Evolutionary conservation across 2,797 vertebrate species (phyloP).

Genomic region (Halcyon chelicuti): DNA sequence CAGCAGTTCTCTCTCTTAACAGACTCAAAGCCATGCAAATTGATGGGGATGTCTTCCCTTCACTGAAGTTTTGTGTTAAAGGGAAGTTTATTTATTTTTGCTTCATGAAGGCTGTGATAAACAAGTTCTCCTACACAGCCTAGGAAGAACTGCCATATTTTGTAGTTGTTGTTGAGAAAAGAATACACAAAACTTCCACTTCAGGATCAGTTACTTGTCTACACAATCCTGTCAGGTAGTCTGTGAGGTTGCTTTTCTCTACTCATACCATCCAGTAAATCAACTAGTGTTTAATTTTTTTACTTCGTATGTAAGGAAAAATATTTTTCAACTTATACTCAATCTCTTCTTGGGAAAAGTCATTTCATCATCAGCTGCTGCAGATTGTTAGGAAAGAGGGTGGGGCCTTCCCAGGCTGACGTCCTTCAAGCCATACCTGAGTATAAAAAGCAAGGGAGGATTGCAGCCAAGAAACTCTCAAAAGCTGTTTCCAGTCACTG

Average conservation of each 20-base stretch:
- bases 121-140: neutral
- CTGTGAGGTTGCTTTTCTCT: neutral
- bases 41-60: neutral
- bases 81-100: neutral
- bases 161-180: neutral
- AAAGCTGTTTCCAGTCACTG: neutral
- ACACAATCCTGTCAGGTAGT: neutral
- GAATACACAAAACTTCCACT: neutral
- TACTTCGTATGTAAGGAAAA: accelerated
- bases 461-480: conserved; percentile 17
- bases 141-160: neutral
- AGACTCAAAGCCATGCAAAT: neutral
- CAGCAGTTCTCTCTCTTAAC: neutral
- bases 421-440: neutral
- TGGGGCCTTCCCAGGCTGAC: conserved; percentile 42
- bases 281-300: neutral
- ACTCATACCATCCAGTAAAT: neutral
- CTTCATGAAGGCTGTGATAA: neutral
- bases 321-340: neutral
- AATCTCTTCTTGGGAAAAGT: conserved; percentile 41
- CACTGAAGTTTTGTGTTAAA: neutral
- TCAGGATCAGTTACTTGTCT: neutral
- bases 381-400: conserved; percentile 41
- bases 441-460: conserved; percentile 14
- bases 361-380: conserved; percentile 6